phyloP scores from a whole-genome alignment of 2,888 invertebrate genomes.

The Linhomoeus sp. region DNA sequence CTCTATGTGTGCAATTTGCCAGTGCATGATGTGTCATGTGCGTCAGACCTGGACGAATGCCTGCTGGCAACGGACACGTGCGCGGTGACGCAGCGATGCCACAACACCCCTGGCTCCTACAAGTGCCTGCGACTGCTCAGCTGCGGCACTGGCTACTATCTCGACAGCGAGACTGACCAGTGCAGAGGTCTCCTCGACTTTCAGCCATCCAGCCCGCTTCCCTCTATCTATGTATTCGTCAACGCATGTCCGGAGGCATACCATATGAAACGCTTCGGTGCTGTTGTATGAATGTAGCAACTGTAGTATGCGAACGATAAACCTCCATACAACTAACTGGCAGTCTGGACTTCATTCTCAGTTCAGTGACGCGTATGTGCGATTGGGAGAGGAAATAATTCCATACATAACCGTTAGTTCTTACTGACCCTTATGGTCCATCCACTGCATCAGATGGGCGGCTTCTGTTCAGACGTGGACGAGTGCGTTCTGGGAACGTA shows the following conservation, averaged over 20 bases:
- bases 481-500: conserved; percentile 59
- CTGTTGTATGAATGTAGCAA: not conserved
- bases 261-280: not conserved
- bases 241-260: no score
- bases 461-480: conserved; percentile 57
- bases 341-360: no score
- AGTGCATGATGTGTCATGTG: not conserved
- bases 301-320: no score
- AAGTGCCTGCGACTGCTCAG: conserved; percentile 61
- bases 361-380: no score
- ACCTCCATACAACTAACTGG: no score
- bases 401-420: no score
- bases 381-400: no score
- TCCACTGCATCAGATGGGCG: no score
- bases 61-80: conserved; percentile 20
- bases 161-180: conserved; percentile 60
- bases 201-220: no score
- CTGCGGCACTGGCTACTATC: conserved; percentile 92
- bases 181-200: conserved; percentile 85
- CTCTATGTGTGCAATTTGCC: not conserved
- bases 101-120: conserved; percentile 39
- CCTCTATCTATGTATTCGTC: no score
- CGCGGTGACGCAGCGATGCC: conserved; percentile 21
- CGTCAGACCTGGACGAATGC: conserved; percentile 24
- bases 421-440: no score